These are phyloP conservation scores for Cryptus armator DNA, from an alignment of 2,888 invertebrate species.

Conservation along the genomic window DNA sequence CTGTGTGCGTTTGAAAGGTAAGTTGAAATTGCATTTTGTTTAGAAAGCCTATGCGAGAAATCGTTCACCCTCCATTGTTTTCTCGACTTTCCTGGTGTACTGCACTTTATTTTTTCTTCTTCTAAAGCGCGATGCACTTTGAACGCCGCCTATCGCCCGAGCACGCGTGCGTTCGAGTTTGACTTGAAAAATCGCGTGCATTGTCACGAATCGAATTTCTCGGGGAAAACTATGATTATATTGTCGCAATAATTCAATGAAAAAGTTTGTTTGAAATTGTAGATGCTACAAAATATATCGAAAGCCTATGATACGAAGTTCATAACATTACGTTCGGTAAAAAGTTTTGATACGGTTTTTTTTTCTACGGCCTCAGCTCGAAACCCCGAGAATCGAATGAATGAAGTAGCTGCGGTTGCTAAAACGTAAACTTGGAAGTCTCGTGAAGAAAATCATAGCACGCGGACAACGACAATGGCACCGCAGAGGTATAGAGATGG, in stretches of 20 bases:
- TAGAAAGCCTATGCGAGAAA: conserved; percentile 33
- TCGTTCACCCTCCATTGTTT: neutral
- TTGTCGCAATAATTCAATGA: neutral
- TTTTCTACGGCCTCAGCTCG: neutral
- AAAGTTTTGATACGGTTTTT: neutral
- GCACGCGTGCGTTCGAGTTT: conserved; percentile 78
- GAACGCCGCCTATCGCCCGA: conserved; percentile 78
- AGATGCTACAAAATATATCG: neutral
- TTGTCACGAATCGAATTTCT: neutral
- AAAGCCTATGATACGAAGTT: neutral
- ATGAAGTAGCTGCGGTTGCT: conserved; percentile 10
- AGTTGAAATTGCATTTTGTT: conserved; percentile 42
- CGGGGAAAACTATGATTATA: neutral
- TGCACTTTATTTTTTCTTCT: conserved; percentile 25
- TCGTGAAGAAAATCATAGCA: conserved; percentile 56
- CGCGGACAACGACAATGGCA: conserved; percentile 70
- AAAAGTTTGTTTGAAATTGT: neutral
- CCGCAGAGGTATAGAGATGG: conserved; percentile 61
- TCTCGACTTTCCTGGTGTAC: conserved; percentile 3
- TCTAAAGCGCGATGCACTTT: conserved; percentile 52
- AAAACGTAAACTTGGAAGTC: conserved; percentile 9
- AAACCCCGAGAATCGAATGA: conserved; percentile 14
- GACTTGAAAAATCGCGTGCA: conserved; percentile 75
- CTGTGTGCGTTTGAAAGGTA: neutral
- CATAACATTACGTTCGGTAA: too few species aligned